These are phyloP conservation scores for Scaptomyza caliginosa DNA, from an alignment of 2,888 invertebrate genomes.

Conservation along the genomic window DNA sequence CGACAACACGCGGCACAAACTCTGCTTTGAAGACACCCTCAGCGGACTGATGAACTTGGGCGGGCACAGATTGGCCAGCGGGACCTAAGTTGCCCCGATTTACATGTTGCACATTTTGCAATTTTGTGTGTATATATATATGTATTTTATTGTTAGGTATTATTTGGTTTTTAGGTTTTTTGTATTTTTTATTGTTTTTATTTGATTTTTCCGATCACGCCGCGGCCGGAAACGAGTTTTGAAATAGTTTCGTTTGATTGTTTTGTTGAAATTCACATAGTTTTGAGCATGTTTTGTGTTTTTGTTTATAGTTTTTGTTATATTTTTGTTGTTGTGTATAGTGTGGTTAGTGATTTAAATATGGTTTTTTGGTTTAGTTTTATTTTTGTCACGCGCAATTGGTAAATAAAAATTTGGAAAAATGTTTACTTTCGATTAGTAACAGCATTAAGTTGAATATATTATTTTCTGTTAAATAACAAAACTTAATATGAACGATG, in stretches of 20 bases:
- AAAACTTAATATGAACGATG: constrained; percentile 30
- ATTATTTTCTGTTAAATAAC: constrained; percentile 4
- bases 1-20: constrained; percentile 95
- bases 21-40: constrained; percentile 94
- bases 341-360: constrained; percentile 60
- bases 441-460: constrained; percentile 41
- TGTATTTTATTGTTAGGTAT: constrained; percentile 41
- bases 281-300: constrained; percentile 35
- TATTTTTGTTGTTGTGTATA: constrained; percentile 30
- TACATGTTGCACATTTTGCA: constrained; percentile 23
- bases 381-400: constrained; percentile 42
- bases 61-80: constrained; percentile 94
- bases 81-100: constrained; percentile 87
- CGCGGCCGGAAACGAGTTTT: constrained; percentile 74
- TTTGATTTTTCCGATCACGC: constrained; percentile 35
- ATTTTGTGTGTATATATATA: constrained; percentile 25
- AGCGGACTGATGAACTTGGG: constrained; percentile 93
- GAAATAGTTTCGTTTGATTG: constrained; percentile 53
- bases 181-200: constrained; percentile 37
- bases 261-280: constrained; percentile 62
- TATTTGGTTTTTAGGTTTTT: constrained; percentile 29
- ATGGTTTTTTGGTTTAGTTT: constrained; percentile 22
- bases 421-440: constrained; percentile 72
- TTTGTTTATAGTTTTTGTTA: constrained; percentile 34
- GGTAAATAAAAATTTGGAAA: constrained; percentile 70